Conservation (phyloP, 1,140 invertebrate genomes). For the Drosophila equinoxialis region DNA sequence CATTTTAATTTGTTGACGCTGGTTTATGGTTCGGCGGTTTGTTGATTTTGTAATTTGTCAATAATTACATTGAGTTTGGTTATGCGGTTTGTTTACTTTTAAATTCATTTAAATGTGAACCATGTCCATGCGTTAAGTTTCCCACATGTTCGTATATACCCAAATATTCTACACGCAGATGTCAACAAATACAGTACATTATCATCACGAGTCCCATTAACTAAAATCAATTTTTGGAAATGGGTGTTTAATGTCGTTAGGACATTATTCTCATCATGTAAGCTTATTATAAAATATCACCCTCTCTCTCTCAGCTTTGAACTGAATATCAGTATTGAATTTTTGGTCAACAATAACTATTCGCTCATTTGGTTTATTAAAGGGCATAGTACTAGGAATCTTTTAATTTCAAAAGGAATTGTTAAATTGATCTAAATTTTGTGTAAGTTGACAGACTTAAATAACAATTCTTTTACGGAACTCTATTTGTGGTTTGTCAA, state of each 20-base stretch:
- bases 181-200: not conserved
- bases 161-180: not conserved
- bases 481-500: too few species aligned
- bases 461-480: too few species aligned
- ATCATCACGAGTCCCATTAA: not conserved
- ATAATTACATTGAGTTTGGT: constrained; percentile 58
- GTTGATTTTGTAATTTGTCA: constrained; percentile 71
- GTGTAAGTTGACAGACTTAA: too few species aligned
- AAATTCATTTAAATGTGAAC: constrained; percentile 36
- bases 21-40: constrained; percentile 62
- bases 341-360: too few species aligned
- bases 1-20: constrained; percentile 69
- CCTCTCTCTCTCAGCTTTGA: too few species aligned
- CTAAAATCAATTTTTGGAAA: not conserved
- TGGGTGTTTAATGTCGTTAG: not conserved
- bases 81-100: constrained; percentile 55
- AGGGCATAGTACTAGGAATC: too few species aligned
- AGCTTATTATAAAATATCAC: not conserved
- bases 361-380: too few species aligned
- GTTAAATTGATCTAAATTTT: too few species aligned
- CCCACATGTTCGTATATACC: not conserved
- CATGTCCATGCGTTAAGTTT: constrained; percentile 1
- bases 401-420: too few species aligned
- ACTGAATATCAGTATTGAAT: too few species aligned
- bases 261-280: not conserved